Evolutionary conservation across 2,113 vertebrate species (phyloP), one percentile per base, ranked within the genome.

Genomic region (Tor tambroides): DNA sequence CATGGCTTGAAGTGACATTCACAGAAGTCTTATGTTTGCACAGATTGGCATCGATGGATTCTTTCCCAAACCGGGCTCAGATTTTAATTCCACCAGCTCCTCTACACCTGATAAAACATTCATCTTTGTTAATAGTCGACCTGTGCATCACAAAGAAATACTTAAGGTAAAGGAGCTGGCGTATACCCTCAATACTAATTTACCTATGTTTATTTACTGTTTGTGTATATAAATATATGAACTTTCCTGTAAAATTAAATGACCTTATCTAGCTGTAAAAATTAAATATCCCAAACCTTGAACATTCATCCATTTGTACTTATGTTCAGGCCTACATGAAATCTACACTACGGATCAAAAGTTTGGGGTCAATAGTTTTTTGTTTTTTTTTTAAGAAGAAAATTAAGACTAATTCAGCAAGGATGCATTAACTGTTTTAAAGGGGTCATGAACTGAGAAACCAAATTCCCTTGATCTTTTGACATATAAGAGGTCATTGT

Each of bases 11-110:
- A 59, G 30, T 87, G 75, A 69, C 81, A 26, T 56, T 21, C 5
- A 86, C 1, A 49, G 7, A 10, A 65, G 85, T 21, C 80, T 1
- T 82, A 88, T 92, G 21, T 91, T 86, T 89, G 87, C 92, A 38
- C 90, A 99, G 98, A 95, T 99, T 87, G 74, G 85, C 90, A 93
- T 99, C 61, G 96, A 95, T 83, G 98, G 98, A 80, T 99, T 97
- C 91, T 92, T 99, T 88, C 98, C 98, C 69, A 98, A 96, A 86
- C 93, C 93, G 23, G 95, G 95, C 38, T 94, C 95, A 32, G 96
- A 97, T 87, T 91, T 87, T 69, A 94, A 92, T 77, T 92, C 94
- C 19, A 97, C 96, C 71, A 97, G 96, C 91, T 95, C 96, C 80
- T 96, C 95, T 30, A 94, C 91, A 79, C 92, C 96, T 77, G 98